Evolutionary conservation across 2,113 vertebrate species (phyloP).

Genomic region (Myxocyprinus asiaticus): DNA sequence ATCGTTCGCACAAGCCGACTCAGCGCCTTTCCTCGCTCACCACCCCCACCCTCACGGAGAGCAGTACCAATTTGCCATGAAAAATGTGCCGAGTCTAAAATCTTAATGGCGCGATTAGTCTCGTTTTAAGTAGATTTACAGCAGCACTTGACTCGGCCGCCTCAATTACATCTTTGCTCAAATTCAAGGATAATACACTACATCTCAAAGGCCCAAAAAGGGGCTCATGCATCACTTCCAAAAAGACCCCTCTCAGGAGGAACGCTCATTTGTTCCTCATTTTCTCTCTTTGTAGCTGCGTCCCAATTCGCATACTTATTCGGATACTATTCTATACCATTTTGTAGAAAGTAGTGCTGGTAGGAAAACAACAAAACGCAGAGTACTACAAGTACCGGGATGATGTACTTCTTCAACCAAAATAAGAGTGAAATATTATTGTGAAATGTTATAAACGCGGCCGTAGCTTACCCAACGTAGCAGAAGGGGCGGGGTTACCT

Average conservation of each 20-base stretch:
- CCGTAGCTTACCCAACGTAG: too few species aligned
- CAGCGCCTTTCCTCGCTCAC: constrained; percentile 62
- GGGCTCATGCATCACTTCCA: constrained; percentile 36
- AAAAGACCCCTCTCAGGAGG: constrained; percentile 12
- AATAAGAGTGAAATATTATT: too few species aligned
- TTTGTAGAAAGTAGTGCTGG: too few species aligned
- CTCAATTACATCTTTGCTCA: constrained; percentile 60
- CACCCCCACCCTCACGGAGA: constrained; percentile 17
- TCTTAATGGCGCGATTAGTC: constrained; percentile 71
- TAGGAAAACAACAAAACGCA: too few species aligned
- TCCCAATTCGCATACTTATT: too few species aligned
- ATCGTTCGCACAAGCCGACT: constrained; percentile 60
- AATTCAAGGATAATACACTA: constrained; percentile 59
- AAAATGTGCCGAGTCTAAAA: constrained; percentile 62
- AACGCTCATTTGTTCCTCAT: not conserved
- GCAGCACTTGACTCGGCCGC: constrained; percentile 52
- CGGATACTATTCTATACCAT: too few species aligned
- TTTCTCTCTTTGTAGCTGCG: not conserved
- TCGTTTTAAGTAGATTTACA: constrained; percentile 64
- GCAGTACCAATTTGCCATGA: constrained; percentile 61
- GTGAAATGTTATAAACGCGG: too few species aligned
- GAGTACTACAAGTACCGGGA: too few species aligned
- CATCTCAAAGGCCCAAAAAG: constrained; percentile 30
- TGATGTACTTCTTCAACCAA: too few species aligned
- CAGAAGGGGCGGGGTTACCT: too few species aligned